phyloP scores from a whole-genome alignment of 2,797 vertebrate genomes.

The Schizothorax lantsangensis region DNA sequence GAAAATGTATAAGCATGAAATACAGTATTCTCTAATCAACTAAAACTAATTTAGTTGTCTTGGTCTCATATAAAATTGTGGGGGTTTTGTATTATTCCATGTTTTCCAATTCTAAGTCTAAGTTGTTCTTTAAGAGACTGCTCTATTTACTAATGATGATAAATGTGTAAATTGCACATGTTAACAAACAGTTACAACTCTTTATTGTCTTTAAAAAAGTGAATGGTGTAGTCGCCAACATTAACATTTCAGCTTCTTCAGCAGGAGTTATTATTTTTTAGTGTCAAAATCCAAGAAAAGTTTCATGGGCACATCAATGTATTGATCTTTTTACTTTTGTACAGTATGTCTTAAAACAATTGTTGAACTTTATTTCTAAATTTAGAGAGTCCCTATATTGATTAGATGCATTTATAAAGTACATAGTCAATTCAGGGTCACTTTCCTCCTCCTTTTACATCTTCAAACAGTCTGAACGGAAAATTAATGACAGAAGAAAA shows the following conservation, averaged over 20 bases:
- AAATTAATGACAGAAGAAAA: slow-evolving; percentile 53
- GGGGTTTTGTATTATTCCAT: not conserved
- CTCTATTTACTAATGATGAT: not conserved
- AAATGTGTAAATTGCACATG: not conserved
- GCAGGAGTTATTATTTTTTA: not conserved
- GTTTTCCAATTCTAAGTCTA: not conserved
- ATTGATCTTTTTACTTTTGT: not conserved
- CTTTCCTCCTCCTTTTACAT: slow-evolving; percentile 27
- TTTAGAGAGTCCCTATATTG: slow-evolving; percentile 4
- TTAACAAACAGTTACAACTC: not conserved
- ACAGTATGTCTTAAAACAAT: not conserved
- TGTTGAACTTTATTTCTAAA: not conserved
- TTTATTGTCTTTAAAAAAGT: not conserved
- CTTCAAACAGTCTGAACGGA: slow-evolving; percentile 38
- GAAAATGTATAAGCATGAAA: not conserved
- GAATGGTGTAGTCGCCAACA: not conserved
- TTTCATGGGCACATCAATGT: not conserved
- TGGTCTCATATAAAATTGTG: not conserved
- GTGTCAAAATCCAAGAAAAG: not conserved
- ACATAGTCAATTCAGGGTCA: slow-evolving; percentile 16
- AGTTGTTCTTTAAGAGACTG: not conserved
- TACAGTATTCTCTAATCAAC: not conserved
- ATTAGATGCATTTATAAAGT: slow-evolving; percentile 28
- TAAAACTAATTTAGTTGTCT: not conserved
- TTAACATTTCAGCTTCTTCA: not conserved